phyloP scores from a whole-genome alignment of 2,113 vertebrate species.

The Triplophysa siluroides region DNA sequence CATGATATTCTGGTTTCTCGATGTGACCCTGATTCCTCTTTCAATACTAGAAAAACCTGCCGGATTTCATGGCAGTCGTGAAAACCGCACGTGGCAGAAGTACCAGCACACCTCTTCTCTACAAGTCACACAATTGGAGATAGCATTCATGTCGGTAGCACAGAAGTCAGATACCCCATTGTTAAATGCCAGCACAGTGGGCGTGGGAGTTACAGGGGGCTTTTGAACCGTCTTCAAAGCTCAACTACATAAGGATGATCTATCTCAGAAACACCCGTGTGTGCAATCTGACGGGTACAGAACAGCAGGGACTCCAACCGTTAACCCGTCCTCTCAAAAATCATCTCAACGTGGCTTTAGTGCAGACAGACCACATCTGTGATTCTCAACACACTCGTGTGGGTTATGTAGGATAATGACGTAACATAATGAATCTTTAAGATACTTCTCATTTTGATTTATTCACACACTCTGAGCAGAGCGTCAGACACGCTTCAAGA shows the following conservation, averaged over 20 bases:
- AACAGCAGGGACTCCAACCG: conserved; percentile 45
- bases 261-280: conserved; percentile 26
- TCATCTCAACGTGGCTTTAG: conserved; percentile 57
- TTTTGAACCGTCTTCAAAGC: conserved; percentile 63
- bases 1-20: too few species aligned
- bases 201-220: conserved; percentile 33
- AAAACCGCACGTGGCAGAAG: too few species aligned
- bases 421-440: background rate
- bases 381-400: conserved; percentile 4
- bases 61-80: too few species aligned
- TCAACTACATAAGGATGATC: conserved; percentile 56
- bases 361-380: conserved; percentile 13
- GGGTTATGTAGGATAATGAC: background rate
- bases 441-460: background rate
- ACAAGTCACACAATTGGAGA: too few species aligned
- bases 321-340: conserved; percentile 57
- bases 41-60: background rate
- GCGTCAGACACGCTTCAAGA: background rate
- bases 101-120: too few species aligned
- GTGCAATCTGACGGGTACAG: conserved; percentile 44
- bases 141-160: background rate
- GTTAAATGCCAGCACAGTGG: conserved; percentile 56
- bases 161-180: background rate
- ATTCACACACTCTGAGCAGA: background rate
- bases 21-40: too few species aligned